Evolutionary conservation across 2,888 invertebrate species (phyloP), one percentile per base, ranked within the genome.

Genomic region (Cistogaster globosa): DNA sequence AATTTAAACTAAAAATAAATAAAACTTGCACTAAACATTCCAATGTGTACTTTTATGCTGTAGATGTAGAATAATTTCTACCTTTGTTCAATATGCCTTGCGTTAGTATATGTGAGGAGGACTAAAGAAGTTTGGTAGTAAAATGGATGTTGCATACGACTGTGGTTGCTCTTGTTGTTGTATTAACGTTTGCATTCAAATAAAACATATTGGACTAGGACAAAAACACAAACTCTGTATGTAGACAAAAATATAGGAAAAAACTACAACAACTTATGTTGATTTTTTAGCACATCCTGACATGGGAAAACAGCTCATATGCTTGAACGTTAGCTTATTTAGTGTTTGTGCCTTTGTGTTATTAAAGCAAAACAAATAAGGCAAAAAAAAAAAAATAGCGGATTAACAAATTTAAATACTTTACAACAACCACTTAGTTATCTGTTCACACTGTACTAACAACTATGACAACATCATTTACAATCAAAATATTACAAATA

Each of bases 11-110:
- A 12, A 78, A 42, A 71, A 77, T 53, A 78, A 36, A 83, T 69
- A 67, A 68, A 83, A 78, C 32, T 78, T 18, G n/a, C 57, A n/a
- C 65, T 65, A 45, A 76, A 84, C 53, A 85, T 85, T 85, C 85
- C 82, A 36, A 79, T 57, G 78, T 58, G 75, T 69, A 38, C 18
- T 57, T 60, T 53, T 68, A 38, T 67, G 51, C 60, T 68, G 57
- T 36, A 51, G 20, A 67, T 67, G 62, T 60, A 48, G 65, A 76
- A 71, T 71, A 65, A 82, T 58, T 63, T 71, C 48, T 53, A 82
- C 57, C 63, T 65, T 76, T 80, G 45, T 65, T 20, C 55, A 3
- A 14, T 4, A 18, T 22, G 8, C 32, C 1, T 16, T 38, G n/a
- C 38, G 16, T 58, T 18, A 12, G 26, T 51, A 16, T 36, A n/a